Percentiles rank a stretch among this genome's conserved stretches.
These are phyloP conservation scores for Thermophis baileyi DNA, from an alignment of 2,113 vertebrate genomes.

Conservation along the genomic window DNA sequence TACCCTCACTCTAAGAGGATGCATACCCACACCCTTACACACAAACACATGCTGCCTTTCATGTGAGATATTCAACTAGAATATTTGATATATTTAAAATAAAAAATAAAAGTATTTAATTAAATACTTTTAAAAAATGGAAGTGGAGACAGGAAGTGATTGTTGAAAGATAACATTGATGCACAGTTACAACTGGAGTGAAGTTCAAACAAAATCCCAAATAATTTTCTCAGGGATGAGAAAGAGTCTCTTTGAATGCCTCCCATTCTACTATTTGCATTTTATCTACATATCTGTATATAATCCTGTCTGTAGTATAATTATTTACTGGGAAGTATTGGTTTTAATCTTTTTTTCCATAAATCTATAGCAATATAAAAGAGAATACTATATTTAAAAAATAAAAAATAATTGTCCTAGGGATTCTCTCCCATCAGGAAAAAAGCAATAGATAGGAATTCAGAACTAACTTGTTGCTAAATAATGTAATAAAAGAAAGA, in stretches of 20 bases:
- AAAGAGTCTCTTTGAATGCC: neutral
- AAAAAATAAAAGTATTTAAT: neutral
- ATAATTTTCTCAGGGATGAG: neutral
- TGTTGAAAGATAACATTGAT: neutral
- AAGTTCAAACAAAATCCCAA: neutral
- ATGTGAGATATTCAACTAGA: neutral
- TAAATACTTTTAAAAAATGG: neutral
- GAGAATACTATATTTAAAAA: neutral
- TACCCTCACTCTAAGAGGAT: neutral
- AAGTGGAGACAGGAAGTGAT: neutral
- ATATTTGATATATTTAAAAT: neutral
- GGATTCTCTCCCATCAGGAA: neutral
- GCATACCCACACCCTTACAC: neutral
- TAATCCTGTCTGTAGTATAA: neutral
- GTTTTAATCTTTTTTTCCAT: neutral
- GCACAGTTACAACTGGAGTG: neutral
- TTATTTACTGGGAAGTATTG: neutral
- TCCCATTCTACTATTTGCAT: neutral
- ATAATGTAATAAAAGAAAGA: conserved; percentile 48
- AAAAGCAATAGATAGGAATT: neutral
- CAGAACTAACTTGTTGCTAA: neutral
- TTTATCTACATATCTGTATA: neutral
- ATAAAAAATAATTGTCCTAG: neutral
- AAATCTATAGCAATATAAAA: conserved; percentile 19
- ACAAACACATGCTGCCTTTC: neutral